These are phyloP conservation scores for Ptychobarbus kaznakovi DNA, from an alignment of 2,797 vertebrate species.

Conservation along the genomic window DNA sequence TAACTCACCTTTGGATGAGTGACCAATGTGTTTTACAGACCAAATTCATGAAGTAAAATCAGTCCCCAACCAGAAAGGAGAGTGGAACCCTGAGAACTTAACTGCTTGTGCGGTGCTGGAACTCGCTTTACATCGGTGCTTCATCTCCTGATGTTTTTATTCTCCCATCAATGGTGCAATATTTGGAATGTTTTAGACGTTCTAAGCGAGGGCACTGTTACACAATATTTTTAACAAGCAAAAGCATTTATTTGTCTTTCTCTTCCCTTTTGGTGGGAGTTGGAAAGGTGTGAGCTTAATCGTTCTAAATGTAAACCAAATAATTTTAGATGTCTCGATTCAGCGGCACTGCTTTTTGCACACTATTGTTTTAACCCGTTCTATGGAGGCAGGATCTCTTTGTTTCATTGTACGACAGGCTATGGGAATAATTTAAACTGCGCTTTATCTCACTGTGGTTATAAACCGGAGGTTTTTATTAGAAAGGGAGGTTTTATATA, in stretches of 20 bases:
- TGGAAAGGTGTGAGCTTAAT: slow-evolving; percentile 10
- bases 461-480: slow-evolving; percentile 49
- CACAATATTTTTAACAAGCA: slow-evolving; percentile 44
- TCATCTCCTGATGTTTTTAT: slow-evolving; percentile 48
- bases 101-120: slow-evolving; percentile 71
- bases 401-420: slow-evolving; percentile 23
- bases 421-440: slow-evolving; percentile 42
- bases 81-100: neutral
- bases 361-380: slow-evolving; percentile 37
- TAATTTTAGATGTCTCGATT: slow-evolving; percentile 19
- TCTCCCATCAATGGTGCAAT: slow-evolving; percentile 57
- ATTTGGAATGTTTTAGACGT: slow-evolving; percentile 41
- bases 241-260: slow-evolving; percentile 36
- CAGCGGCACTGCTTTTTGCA: slow-evolving; percentile 13
- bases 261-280: neutral
- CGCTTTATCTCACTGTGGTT: slow-evolving; percentile 43
- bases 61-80: neutral
- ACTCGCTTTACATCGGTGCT: slow-evolving; percentile 75
- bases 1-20: neutral
- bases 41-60: slow-evolving; percentile 4
- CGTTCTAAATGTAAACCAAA: slow-evolving; percentile 33
- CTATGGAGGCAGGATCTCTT: slow-evolving; percentile 26
- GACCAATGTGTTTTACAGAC: slow-evolving; percentile 27
- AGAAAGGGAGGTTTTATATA: slow-evolving; percentile 55
- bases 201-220: slow-evolving; percentile 41